Evolutionary conservation across 2,797 vertebrate genomes (phyloP).

Genomic region (Macropodus opercularis): DNA sequence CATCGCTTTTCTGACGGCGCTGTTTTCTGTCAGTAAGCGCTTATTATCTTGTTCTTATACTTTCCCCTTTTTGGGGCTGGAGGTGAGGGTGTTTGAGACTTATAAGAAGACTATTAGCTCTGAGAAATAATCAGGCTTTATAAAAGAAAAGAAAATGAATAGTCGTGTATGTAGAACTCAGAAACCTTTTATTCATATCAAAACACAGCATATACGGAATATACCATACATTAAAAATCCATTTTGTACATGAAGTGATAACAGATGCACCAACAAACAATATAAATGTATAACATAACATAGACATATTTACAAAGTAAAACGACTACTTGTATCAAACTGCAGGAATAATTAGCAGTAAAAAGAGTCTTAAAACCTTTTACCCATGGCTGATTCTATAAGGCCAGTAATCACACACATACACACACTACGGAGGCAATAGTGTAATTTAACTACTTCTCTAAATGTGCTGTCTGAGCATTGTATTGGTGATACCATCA

Average conservation of each 20-base stretch:
- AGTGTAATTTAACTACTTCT: conserved; percentile 56
- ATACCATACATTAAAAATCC: conserved; percentile 50
- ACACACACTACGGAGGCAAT: conserved; percentile 34
- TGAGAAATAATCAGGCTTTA: background rate
- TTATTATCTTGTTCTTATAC: conserved; percentile 17
- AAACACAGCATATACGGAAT: conserved; percentile 56
- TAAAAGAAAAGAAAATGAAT: conserved; percentile 3
- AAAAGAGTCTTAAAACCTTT: conserved; percentile 11
- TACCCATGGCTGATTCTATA: conserved; percentile 17
- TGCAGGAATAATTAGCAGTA: conserved; percentile 14
- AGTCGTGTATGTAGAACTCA: conserved; percentile 16
- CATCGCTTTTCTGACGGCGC: conserved; percentile 62
- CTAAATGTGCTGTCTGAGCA: conserved; percentile 66
- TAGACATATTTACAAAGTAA: conserved; percentile 63
- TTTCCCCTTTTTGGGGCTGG: background rate
- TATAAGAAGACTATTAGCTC: background rate
- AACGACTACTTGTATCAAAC: conserved; percentile 26
- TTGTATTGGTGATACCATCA: conserved; percentile 60
- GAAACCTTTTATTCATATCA: conserved; percentile 76
- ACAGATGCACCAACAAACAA: conserved; percentile 51
- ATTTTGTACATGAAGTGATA: conserved; percentile 38
- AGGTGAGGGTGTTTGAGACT: background rate
- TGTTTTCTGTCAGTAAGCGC: conserved; percentile 59
- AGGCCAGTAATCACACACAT: conserved; percentile 7
- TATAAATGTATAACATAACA: conserved; percentile 60